Percentiles rank a stretch among this genome's conserved stretches.
phyloP scores from a whole-genome alignment of 2,797 vertebrate species.

The Falco biarmicus region DNA sequence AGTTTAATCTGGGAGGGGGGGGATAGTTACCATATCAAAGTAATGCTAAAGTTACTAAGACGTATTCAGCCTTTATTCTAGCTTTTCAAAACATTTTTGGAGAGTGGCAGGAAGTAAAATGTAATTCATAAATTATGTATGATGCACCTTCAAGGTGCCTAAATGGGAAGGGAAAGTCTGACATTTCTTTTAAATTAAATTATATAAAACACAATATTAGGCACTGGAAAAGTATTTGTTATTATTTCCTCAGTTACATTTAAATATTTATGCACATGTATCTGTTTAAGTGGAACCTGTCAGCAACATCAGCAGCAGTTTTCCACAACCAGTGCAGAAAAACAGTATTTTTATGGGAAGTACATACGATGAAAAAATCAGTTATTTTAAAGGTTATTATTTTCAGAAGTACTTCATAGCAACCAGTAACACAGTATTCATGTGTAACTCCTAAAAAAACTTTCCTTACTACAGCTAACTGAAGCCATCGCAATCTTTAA shows the following conservation, averaged over 20 bases:
- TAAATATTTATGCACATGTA: not conserved
- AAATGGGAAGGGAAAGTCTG: not conserved
- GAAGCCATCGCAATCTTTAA: not conserved
- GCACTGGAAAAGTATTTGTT: not conserved
- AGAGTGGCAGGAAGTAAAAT: not conserved
- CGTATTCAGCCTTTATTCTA: not conserved
- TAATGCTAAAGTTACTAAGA: not conserved
- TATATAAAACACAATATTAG: not conserved
- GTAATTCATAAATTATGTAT: not conserved
- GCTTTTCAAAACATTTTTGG: not conserved
- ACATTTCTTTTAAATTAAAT: constrained; percentile 30
- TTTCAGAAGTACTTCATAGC: not conserved
- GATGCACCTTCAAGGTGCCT: not conserved
- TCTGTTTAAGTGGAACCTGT: not conserved
- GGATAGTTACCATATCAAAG: not conserved
- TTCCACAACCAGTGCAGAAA: not conserved
- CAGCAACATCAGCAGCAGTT: not conserved
- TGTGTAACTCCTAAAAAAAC: not conserved
- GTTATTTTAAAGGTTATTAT: not conserved
- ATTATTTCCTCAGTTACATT: not conserved
- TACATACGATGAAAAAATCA: not conserved
- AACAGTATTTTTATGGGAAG: not conserved
- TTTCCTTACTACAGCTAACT: not conserved
- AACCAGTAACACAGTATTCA: not conserved
- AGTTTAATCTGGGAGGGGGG: not conserved